Conservation (phyloP, 2,797 vertebrate species). For the Falco rusticolus region DNA sequence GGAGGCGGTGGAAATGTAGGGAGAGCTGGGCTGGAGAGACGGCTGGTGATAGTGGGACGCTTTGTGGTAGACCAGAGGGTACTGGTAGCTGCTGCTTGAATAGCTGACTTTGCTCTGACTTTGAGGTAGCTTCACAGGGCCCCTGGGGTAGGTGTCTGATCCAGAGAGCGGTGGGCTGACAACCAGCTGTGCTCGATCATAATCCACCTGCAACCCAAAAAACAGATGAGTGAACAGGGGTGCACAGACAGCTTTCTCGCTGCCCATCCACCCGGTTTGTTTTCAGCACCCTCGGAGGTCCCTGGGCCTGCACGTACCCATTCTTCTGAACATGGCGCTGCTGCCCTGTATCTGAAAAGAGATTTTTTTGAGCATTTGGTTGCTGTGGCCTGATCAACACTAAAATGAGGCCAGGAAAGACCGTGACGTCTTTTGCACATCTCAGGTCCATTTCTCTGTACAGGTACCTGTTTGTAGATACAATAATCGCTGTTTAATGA, state of each 20-base stretch:
- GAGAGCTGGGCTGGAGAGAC: conserved; percentile 88
- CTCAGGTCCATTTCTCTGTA: not conserved
- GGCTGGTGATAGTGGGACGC: conserved; percentile 88
- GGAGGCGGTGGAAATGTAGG: conserved; percentile 89
- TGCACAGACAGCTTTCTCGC: not conserved
- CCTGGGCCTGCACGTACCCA: rapidly evolving
- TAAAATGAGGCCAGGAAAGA: not conserved
- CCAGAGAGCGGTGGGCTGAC: conserved; percentile 87
- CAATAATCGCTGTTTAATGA: not conserved
- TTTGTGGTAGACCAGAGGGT: conserved; percentile 90
- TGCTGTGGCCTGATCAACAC: not conserved
- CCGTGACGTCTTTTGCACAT: not conserved
- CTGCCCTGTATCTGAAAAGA: not conserved
- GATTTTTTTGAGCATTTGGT: not conserved
- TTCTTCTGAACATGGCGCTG: not conserved
- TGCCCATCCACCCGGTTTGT: rapidly evolving
- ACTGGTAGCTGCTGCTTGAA: conserved; percentile 87
- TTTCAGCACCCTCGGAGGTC: rapidly evolving
- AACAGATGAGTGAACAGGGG: not conserved
- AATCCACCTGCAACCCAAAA: conserved; percentile 85
- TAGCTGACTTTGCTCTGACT: conserved; percentile 89
- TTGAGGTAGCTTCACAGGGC: conserved; percentile 95
- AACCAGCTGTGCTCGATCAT: conserved; percentile 88
- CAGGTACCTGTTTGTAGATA: not conserved
- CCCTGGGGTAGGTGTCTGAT: conserved; percentile 90